Conservation (phyloP, 1,140 invertebrate species). For the Heliothis subflexa region DNA sequence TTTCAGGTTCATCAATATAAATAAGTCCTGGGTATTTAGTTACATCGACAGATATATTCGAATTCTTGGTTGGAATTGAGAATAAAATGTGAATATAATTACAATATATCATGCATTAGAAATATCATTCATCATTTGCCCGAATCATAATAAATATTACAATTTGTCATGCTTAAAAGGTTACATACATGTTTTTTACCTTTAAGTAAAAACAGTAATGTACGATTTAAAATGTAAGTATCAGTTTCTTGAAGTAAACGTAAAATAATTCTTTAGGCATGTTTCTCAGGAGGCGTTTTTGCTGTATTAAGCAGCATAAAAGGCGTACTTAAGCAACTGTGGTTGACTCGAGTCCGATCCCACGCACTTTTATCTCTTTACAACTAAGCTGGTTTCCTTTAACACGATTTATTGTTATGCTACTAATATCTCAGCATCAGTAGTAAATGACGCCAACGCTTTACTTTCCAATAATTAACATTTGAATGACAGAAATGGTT, state of each 20-base stretch:
- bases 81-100: conserved; percentile 33
- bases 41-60: conserved; percentile 37
- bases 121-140: conserved; percentile 27
- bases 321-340: conserved; percentile 76
- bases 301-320: conserved; percentile 73
- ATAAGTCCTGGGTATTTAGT: conserved; percentile 36
- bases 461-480: conserved; percentile 79
- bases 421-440: conserved; percentile 71
- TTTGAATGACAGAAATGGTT: conserved; percentile 67
- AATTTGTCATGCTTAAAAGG: conserved; percentile 35
- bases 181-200: conserved; percentile 5
- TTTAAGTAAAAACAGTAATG: background rate
- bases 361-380: conserved; percentile 81
- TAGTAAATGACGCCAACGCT: conserved; percentile 69
- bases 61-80: conserved; percentile 22
- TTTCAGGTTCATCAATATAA: conserved; percentile 42
- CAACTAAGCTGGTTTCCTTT: conserved; percentile 74
- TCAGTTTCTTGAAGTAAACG: conserved; percentile 29
- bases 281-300: conserved; percentile 53
- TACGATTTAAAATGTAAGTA: conserved; percentile 1
- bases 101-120: conserved; percentile 37
- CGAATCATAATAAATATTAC: conserved; percentile 30
- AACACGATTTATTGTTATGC: conserved; percentile 78
- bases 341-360: conserved; percentile 63
- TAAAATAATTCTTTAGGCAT: conserved; percentile 27